Evolutionary conservation across 2,888 invertebrate genomes (phyloP).

Genomic region (Melinaea menophilus): DNA sequence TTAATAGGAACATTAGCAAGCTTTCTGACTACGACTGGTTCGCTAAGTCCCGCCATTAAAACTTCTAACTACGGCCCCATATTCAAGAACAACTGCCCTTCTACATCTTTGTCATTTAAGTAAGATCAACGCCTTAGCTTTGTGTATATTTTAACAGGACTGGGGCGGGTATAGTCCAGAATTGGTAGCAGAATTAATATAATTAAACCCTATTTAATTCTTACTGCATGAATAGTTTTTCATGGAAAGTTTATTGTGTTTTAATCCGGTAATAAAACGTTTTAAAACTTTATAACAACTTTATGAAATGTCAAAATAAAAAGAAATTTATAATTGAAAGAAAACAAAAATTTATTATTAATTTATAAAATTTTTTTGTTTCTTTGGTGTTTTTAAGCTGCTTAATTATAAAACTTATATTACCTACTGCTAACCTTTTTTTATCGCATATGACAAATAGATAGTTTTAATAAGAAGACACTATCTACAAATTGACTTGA

Average conservation of each 20-base stretch:
- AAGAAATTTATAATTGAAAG: too few species aligned
- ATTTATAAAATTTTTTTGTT: too few species aligned
- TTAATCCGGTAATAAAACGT: too few species aligned
- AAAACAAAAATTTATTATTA: too few species aligned
- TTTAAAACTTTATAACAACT: too few species aligned
- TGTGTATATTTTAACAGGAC: slow-evolving; percentile 36
- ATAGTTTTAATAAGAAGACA: too few species aligned
- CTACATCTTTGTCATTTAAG: slow-evolving; percentile 48
- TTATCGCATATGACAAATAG: too few species aligned
- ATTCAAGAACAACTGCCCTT: slow-evolving; percentile 47
- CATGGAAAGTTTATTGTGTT: background rate
- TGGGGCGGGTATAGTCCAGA: background rate
- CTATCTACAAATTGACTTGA: too few species aligned
- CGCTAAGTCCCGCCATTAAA: slow-evolving; percentile 55
- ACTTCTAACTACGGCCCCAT: slow-evolving; percentile 51
- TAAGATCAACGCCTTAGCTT: slow-evolving; percentile 37
- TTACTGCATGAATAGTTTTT: background rate
- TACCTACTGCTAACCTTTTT: too few species aligned
- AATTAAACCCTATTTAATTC: slow-evolving; percentile 14
- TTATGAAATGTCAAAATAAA: too few species aligned
- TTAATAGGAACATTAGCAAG: slow-evolving; percentile 16
- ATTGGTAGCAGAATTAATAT: slow-evolving; percentile 13
- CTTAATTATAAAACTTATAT: too few species aligned
- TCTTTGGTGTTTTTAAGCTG: too few species aligned
- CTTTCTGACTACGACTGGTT: slow-evolving; percentile 19